phyloP scores from a whole-genome alignment of 2,888 invertebrate genomes.

The Drosophila meridiana region DNA sequence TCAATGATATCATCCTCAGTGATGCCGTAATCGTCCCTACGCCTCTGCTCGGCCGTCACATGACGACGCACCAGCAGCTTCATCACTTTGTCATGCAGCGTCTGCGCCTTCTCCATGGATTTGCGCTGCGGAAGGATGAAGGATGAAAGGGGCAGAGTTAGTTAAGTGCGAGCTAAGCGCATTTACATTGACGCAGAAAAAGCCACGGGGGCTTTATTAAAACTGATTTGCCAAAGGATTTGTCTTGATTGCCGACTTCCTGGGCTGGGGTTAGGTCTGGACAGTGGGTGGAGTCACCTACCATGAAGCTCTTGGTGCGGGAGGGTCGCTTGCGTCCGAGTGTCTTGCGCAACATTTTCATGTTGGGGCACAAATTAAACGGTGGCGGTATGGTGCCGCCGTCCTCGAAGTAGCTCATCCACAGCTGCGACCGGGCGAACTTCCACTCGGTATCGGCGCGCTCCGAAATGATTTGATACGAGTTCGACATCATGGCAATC shows the following conservation, averaged over 20 bases:
- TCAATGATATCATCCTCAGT: conserved; percentile 99
- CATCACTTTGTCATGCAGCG: conserved; percentile 94
- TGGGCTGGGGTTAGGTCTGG: conserved; percentile 9
- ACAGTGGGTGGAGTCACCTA: conserved; percentile 79
- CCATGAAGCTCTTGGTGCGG: conserved; percentile 88
- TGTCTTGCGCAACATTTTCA: conserved; percentile 88
- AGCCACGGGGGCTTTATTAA: conserved; percentile 71
- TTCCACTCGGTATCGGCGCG: conserved; percentile 98
- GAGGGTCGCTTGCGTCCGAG: conserved; percentile 85
- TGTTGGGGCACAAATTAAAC: conserved; percentile 96
- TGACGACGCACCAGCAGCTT: conserved; percentile 94
- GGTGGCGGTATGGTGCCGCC: conserved; percentile 97
- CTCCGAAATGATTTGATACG: conserved; percentile 98
- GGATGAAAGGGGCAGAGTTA: not conserved
- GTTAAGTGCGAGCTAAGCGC: conserved; percentile 4
- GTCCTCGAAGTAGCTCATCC: conserved; percentile 98
- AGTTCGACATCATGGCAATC: conserved; percentile 99
- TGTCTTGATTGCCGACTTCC: conserved; percentile 41
- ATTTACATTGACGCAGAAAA: conserved; percentile 54
- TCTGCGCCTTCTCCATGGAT: conserved; percentile 89
- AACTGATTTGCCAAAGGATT: conserved; percentile 70
- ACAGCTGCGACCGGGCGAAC: conserved; percentile 96
- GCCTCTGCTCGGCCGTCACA: conserved; percentile 94
- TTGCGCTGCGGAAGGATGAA: conserved; percentile 87
- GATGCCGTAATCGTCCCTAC: conserved; percentile 95